phyloP scores from a whole-genome alignment of 2,888 invertebrate species.

The Diplolepis rosae region DNA sequence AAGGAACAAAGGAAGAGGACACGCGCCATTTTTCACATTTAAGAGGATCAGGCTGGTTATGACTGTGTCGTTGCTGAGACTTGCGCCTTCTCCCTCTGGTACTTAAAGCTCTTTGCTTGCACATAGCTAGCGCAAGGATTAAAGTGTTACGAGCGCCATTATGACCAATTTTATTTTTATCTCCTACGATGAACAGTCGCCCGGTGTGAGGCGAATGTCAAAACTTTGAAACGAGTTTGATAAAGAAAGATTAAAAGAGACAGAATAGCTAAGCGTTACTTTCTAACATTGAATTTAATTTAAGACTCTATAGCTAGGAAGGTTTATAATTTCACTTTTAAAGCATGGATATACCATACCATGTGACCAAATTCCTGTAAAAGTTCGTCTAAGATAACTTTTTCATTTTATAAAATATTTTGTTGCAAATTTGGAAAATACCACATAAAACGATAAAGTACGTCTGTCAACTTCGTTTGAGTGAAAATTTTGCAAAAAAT shows the following conservation, averaged over 20 bases:
- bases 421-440: too few relatives aligned
- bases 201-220: slow-evolving; percentile 21
- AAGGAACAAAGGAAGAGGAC: not conserved
- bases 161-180: slow-evolving; percentile 26
- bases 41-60: slow-evolving; percentile 58
- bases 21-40: slow-evolving; percentile 54
- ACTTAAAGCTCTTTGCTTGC: slow-evolving; percentile 20
- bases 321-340: too few relatives aligned
- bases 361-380: too few relatives aligned
- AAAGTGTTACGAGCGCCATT: slow-evolving; percentile 27
- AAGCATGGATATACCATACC: too few relatives aligned
- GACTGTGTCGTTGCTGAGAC: slow-evolving; percentile 40
- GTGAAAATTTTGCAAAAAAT: too few relatives aligned
- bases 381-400: too few relatives aligned
- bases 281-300: slow-evolving; percentile 14
- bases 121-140: slow-evolving; percentile 13
- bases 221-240: slow-evolving; percentile 26
- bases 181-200: not conserved
- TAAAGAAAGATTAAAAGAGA: slow-evolving; percentile 22
- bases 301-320: slow-evolving; percentile 7
- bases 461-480: too few relatives aligned
- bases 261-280: slow-evolving; percentile 13
- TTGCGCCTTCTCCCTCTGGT: slow-evolving; percentile 15
- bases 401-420: too few relatives aligned
- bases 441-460: too few relatives aligned